Base-by-base conservation (phyloP, 2,797 vertebrate species). In the Sphenodon punctatus region DNA sequence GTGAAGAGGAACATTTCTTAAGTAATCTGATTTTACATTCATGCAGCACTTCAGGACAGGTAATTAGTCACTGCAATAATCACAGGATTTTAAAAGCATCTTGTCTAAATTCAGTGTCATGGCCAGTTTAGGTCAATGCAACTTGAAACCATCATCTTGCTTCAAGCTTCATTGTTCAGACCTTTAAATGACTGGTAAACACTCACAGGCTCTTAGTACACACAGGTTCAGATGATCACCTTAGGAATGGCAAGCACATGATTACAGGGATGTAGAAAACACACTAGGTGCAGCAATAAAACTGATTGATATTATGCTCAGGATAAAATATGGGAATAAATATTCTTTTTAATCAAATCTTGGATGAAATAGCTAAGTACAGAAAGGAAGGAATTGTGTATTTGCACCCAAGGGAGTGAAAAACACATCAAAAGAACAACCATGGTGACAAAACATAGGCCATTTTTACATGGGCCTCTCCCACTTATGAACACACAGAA, bases 321-420 rank as follows among this genome's bases (percentile, higher is more conserved):
- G 49, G 25, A 85, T 75, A 63, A 86, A 75, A 79, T 46, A 55
- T 60, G 10, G 80, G 89, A 75, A 91, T 58, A 59, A 45, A 55
- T 60, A 65, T 11, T 67, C 66, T 78, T 75, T 30, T 53, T 82
- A 69, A 84, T 88, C 77, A 82, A 66, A 78, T 67, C 84, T 72
- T 65, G 87, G 71, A 74, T 65, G 75, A 90, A 87, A 78, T 63
- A 23, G 51, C 68, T 81, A 75, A 84, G 84, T 75, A 81, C 74
- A 48, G 10, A 58, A 66, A 58, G 85, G 42, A 48, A n/a, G 46
- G 27, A 20, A 80, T 51, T 17, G 1, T 4, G 60, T 39, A 45
- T 63, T 25, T n/a, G 8, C 58, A 64, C 34, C 30, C 27, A 63
- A 36, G 30, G 41, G 22, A 74, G 58, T n/a, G 8, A 30, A 48